A percentile compares a stretch with the other conserved stretches of the same genome.
Evolutionary conservation across 2,113 vertebrate genomes (phyloP).

Genomic region (Promerops cafer): DNA sequence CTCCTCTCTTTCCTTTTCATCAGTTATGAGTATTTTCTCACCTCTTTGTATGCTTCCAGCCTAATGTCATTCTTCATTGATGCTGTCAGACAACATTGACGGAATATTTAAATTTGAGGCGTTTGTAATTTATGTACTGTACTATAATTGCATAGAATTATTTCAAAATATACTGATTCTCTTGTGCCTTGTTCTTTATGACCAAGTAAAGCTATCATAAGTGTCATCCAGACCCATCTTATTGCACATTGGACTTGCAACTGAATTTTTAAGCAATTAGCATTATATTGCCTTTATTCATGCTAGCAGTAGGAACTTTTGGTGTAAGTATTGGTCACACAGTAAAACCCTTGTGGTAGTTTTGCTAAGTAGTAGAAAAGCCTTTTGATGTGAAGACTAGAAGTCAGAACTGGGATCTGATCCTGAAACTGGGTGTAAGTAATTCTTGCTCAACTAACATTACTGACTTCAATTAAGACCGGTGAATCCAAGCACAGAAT

Average conservation of each 20-base stretch:
- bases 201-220: background rate
- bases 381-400: background rate
- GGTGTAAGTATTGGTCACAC: background rate
- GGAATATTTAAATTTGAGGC: background rate
- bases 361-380: background rate
- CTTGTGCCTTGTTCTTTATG: background rate
- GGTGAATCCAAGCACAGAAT: background rate
- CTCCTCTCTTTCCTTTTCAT: background rate
- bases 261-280: background rate
- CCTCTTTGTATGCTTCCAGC: background rate
- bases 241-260: background rate
- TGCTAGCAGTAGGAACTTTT: background rate
- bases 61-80: background rate
- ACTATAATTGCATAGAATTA: background rate
- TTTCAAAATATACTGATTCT: background rate
- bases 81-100: background rate
- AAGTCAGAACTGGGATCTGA: background rate
- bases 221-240: background rate
- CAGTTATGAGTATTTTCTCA: background rate
- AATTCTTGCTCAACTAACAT: background rate
- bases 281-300: background rate
- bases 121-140: background rate
- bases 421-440: background rate
- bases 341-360: background rate
- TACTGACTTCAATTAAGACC: conserved; percentile 2